Base-by-base conservation (phyloP, 2,888 invertebrate genomes). In the Synanthedon formicaeformis region DNA sequence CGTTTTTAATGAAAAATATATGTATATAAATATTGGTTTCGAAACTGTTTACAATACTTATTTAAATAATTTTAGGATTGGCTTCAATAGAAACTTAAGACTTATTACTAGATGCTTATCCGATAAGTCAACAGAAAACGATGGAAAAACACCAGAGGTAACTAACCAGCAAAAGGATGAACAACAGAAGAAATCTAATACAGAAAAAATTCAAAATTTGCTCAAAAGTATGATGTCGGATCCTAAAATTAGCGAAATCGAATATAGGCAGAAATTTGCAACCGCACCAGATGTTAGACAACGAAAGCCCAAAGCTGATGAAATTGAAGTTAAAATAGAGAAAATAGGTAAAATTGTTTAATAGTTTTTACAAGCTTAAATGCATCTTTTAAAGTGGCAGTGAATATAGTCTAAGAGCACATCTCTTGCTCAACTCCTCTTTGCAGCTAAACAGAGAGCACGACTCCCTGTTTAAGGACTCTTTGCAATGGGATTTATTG, bases 131-230 rank as follows among this genome's bases (percentile, higher is more conserved):
- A 64, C 79, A 54, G 80, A 81, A 53, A 58, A 61, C 6, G 81
- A 81, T 66, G 73, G 63, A 4, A 78, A 78, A 57, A 18, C 54
- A 16, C 18, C 12, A 2, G 12, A 14, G 12, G 16, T 11, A 58
- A 11, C 57, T 4, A 69, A 60, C 56, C 52, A 56, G 2, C 50
- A 61, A 58, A 59, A 61, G 10, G 53, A 67, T 50, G 54, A 58
- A 18, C 53, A 58, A 50, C 64, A 71, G 10, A 67, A 64, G 41
- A 73, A 78, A 2, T 66, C 73, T 13, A 70, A 66, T 41, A 79
- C 76, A 11, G 80, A 83, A 51, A 88, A 82, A 62, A 82, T 88
- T 51, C 86, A 88, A 58, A 73, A 72, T 48, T 66, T 88, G 4
- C 58, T 88, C 1, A 85, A 85, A 60, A 73, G 74, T 49, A 83